These are phyloP conservation scores for Cariama cristata DNA, from an alignment of 2,113 vertebrate genomes.

Conservation along the genomic window DNA sequence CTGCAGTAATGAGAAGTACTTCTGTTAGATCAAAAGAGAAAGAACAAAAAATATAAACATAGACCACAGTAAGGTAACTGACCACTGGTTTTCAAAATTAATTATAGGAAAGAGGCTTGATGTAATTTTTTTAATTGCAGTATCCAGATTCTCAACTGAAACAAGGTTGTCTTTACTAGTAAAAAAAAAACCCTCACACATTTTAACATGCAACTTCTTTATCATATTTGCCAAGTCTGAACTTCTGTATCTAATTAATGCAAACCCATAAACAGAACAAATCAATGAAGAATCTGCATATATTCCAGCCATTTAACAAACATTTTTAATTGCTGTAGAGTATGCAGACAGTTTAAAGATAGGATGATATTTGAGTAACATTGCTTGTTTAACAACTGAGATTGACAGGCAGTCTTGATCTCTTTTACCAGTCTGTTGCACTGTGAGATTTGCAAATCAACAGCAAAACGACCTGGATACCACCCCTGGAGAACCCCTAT, in stretches of 20 bases:
- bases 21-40: not conserved
- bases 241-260: not conserved
- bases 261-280: not conserved
- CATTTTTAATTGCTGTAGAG: not conserved
- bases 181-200: not conserved
- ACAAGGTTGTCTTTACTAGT: not conserved
- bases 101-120: not conserved
- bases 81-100: not conserved
- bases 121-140: not conserved
- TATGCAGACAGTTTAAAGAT: not conserved
- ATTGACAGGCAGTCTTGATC: not conserved
- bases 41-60: not conserved
- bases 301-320: not conserved
- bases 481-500: not conserved
- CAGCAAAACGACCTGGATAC: not conserved
- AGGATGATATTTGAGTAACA: not conserved
- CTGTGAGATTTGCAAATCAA: not conserved
- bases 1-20: not conserved
- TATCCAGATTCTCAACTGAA: not conserved
- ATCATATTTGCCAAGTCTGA: not conserved
- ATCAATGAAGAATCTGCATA: slow-evolving; percentile 8
- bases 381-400: not conserved
- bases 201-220: not conserved
- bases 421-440: not conserved
- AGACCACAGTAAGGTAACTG: not conserved